Evolutionary conservation across 2,797 vertebrate genomes (phyloP).

Genomic region (Monodelphis domestica): DNA sequence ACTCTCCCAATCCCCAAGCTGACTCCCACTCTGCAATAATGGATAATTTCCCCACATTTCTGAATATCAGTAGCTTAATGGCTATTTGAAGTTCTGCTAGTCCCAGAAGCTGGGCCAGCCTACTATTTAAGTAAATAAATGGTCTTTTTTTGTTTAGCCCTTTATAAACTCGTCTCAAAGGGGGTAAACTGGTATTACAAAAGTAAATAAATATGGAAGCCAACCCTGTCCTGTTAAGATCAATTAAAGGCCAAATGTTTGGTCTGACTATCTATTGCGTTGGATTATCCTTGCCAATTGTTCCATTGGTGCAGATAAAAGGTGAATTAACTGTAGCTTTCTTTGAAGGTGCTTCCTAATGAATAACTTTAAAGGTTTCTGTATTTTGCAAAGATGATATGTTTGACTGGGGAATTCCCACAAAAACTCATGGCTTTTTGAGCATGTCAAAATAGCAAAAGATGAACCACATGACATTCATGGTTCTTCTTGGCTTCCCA

Average conservation of each 20-base stretch:
- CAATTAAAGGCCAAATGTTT: neutral
- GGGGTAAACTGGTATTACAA: neutral
- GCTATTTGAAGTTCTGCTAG: neutral
- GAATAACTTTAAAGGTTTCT: neutral
- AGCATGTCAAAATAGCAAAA: neutral
- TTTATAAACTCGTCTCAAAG: neutral
- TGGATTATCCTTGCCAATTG: neutral
- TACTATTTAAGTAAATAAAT: neutral
- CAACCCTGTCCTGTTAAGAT: neutral
- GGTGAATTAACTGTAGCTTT: neutral
- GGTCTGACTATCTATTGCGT: neutral
- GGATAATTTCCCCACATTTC: neutral
- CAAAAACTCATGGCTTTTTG: neutral
- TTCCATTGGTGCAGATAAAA: neutral
- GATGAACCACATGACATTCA: neutral
- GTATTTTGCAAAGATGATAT: neutral
- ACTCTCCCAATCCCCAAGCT: neutral
- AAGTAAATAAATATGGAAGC: neutral
- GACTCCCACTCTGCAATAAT: neutral
- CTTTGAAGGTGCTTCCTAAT: neutral
- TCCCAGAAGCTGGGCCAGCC: neutral
- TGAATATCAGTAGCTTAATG: neutral
- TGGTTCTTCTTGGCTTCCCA: neutral
- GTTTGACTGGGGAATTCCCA: constrained; percentile 6
- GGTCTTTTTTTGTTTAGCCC: neutral